Base-by-base conservation (phyloP, 2,888 invertebrate species). In the Acronicta aceris region DNA sequence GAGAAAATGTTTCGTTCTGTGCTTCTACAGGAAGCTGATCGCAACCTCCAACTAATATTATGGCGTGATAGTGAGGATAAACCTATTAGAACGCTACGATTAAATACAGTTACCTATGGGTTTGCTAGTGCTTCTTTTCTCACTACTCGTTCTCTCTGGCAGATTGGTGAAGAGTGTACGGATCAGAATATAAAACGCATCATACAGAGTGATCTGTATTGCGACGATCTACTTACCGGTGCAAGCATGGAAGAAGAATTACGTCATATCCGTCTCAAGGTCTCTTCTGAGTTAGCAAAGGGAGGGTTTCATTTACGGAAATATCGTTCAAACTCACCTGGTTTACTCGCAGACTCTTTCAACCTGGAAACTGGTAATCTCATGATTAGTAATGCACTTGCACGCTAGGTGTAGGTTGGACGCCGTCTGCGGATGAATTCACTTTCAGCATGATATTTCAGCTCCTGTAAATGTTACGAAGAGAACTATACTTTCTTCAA, bases 1-100 rank as follows among this genome's bases (percentile, higher is more conserved):
- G 51, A 51, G n/a, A 51, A 51, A 42, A 51, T 51, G 51, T 51
- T 42, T 30, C 41, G 51, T 2, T 38, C 10, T 1, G 51, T 51
- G n/a, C 30, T 51, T 8, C 27, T 51, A 12, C 17, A 15, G 7
- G 30, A 51, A n/a, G 25, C 16, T 42, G 41, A 51, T 42, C 41
- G 51, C 12, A 51, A 51, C 41, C 41, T 51, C 12, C 51, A 41
- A 41, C 16, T 51, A n/a, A 41, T 51, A 42, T 15, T 51, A 12
- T 42, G 51, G 42, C 51, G 42, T 17, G 51, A 51, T 51, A 30
- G 41, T 41, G 51, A 51, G 2, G 51, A 51, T 17, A 42, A 42
- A 8, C 51, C 42, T 13, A 15, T 51, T 15, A 5, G n/a, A 5
- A 5, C 15, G 4, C 40, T 40, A 4, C 13, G 40, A 2, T n/a